Percentiles rank a stretch among this genome's conserved stretches.
These are phyloP conservation scores for Gymnosoma rotundatum DNA, from an alignment of 2,888 invertebrate genomes.

Conservation along the genomic window DNA sequence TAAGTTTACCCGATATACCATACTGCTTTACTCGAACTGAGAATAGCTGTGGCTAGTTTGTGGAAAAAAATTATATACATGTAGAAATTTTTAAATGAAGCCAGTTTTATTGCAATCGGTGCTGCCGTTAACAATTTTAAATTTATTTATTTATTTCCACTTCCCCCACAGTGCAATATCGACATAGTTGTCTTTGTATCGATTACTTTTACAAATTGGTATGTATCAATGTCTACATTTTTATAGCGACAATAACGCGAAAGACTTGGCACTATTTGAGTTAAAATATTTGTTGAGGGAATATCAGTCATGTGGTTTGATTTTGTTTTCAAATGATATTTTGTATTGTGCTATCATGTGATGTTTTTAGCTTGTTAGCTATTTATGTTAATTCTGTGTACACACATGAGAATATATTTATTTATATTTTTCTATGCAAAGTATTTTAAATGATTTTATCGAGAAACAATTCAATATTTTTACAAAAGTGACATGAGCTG, in stretches of 20 bases:
- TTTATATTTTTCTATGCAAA: not conserved
- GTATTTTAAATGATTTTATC: not conserved
- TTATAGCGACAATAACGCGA: conserved; percentile 37
- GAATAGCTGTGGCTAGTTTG: too few relatives aligned
- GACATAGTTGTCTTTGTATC: not conserved
- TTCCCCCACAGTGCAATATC: too few relatives aligned
- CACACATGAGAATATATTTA: not conserved
- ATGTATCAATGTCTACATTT: conserved; percentile 5
- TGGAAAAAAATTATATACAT: too few relatives aligned
- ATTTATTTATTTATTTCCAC: too few relatives aligned
- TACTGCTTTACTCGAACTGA: too few relatives aligned
- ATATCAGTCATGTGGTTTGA: conserved; percentile 32
- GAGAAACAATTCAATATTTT: conserved; percentile 2
- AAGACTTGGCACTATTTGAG: conserved; percentile 51
- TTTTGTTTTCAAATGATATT: conserved; percentile 37
- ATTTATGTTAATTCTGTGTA: not conserved
- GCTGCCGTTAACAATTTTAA: too few relatives aligned
- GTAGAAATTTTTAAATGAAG: too few relatives aligned
- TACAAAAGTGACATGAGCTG: not conserved
- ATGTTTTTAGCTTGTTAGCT: conserved; percentile 8
- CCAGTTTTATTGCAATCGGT: too few relatives aligned
- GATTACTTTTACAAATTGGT: not conserved
- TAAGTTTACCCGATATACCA: too few relatives aligned
- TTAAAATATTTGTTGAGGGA: conserved; percentile 34
- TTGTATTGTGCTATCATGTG: conserved; percentile 22